Conservation (phyloP, 2,113 vertebrate genomes). For the Limnothrissa miodon region DNA sequence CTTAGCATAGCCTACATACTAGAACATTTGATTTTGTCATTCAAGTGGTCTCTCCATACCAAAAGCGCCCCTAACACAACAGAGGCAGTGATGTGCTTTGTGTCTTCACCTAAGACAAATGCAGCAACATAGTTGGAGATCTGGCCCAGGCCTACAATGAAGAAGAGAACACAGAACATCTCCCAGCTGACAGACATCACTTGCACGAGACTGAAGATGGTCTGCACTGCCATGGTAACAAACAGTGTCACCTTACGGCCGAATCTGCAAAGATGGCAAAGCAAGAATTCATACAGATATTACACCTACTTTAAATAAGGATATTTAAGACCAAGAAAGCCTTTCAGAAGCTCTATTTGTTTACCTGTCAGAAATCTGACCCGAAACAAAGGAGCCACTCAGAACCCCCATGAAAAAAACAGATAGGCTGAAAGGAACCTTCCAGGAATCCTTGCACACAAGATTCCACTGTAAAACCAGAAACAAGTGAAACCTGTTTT, state of each 20-base stretch:
- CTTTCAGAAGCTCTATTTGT: background rate
- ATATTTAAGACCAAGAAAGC: too few species aligned
- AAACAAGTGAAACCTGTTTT: background rate
- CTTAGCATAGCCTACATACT: too few species aligned
- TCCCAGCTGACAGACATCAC: constrained; percentile 52
- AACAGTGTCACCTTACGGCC: constrained; percentile 54
- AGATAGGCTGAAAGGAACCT: constrained; percentile 75
- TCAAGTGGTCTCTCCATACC: background rate
- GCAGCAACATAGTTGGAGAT: constrained; percentile 48
- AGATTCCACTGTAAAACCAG: constrained; percentile 75
- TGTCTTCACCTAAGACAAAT: constrained; percentile 45
- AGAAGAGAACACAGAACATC: constrained; percentile 56
- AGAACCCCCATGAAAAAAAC: constrained; percentile 79
- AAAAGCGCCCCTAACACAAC: background rate
- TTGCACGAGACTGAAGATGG: constrained; percentile 48
- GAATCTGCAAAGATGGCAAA: constrained; percentile 40
- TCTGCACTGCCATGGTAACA: constrained; percentile 43
- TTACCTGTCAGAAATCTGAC: constrained; percentile 83
- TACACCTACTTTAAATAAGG: too few species aligned
- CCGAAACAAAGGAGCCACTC: constrained; percentile 74
- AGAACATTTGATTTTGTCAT: background rate
- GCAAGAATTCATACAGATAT: too few species aligned
- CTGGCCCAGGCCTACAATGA: constrained; percentile 53
- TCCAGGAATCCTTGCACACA: constrained; percentile 81
- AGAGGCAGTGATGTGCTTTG: background rate